Percentiles rank a stretch among this genome's conserved stretches.
These are phyloP conservation scores for Diadegma fenestrale DNA, from an alignment of 2,888 invertebrate genomes.

Conservation along the genomic window DNA sequence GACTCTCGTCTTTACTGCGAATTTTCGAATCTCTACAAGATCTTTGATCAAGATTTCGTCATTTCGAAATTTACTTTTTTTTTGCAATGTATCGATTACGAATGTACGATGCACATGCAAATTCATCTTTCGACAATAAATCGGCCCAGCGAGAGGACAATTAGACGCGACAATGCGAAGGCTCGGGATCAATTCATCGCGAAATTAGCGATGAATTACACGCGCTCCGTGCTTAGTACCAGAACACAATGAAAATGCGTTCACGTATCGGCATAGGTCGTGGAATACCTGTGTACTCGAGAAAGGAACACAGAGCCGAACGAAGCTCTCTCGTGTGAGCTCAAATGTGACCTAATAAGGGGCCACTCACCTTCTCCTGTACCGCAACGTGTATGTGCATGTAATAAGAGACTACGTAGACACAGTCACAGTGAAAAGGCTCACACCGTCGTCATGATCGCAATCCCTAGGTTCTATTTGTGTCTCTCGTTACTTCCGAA, in stretches of 20 bases:
- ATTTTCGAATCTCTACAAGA: constrained; percentile 27
- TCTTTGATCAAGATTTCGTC: neutral
- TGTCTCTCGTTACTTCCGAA: constrained; percentile 82
- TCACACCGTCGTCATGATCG: constrained; percentile 47
- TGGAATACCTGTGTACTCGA: constrained; percentile 18
- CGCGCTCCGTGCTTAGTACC: constrained; percentile 28
- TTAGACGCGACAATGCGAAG: constrained; percentile 30
- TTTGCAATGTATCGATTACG: too few relatives aligned
- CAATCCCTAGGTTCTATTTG: constrained; percentile 81
- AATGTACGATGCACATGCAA: neutral
- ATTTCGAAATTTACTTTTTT: too few relatives aligned
- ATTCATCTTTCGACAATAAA: neutral
- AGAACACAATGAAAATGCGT: neutral
- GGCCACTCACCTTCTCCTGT: constrained; percentile 80
- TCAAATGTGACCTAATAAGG: constrained; percentile 84
- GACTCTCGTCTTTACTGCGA: neutral
- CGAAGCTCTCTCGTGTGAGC: constrained; percentile 68
- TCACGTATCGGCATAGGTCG: constrained; percentile 5
- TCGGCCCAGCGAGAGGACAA: constrained; percentile 53
- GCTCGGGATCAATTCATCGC: constrained; percentile 24
- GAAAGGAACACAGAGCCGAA: constrained; percentile 19
- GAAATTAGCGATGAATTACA: constrained; percentile 33
- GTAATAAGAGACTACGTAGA: constrained; percentile 11
- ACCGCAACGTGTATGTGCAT: constrained; percentile 40
- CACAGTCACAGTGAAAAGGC: constrained; percentile 18